Evolutionary conservation across 1,140 invertebrate species (phyloP).

Genomic region (Neodiprion lecontei): DNA sequence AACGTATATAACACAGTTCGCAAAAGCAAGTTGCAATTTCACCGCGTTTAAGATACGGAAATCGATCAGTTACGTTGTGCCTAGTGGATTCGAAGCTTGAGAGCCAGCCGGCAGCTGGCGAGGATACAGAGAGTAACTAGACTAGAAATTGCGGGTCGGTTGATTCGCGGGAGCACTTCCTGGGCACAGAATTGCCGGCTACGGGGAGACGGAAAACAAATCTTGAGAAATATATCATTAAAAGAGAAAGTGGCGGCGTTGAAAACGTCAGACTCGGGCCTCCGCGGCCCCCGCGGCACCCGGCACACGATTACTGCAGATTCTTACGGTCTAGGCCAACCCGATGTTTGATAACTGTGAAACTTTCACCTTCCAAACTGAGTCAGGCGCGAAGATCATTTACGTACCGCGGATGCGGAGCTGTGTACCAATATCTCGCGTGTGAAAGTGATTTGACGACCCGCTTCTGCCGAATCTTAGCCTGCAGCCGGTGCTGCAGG

Average conservation of each 20-base stretch:
- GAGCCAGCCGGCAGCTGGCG: too few species aligned
- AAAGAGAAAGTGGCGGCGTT: slow-evolving; percentile 37
- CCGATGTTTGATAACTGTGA: slow-evolving; percentile 47
- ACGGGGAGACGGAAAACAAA: neutral
- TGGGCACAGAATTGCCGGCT: neutral
- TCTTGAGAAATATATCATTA: slow-evolving; percentile 25
- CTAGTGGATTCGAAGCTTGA: too few species aligned
- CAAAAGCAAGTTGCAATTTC: too few species aligned
- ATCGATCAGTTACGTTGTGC: too few species aligned
- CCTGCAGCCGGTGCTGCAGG: too few species aligned
- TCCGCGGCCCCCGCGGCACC: neutral
- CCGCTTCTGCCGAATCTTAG: too few species aligned
- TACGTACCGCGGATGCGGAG: neutral
- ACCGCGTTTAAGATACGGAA: too few species aligned
- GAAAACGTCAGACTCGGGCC: neutral
- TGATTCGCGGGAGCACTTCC: neutral
- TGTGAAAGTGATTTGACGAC: neutral
- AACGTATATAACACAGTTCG: too few species aligned
- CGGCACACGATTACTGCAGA: slow-evolving; percentile 7
- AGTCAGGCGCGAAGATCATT: neutral
- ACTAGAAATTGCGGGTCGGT: too few species aligned
- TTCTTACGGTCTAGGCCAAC: slow-evolving; percentile 48
- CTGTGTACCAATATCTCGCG: neutral
- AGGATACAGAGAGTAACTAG: too few species aligned
- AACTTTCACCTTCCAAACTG: slow-evolving; percentile 45